Evolutionary conservation across 2,113 vertebrate genomes (phyloP).

Genomic region (Gadus macrocephalus): DNA sequence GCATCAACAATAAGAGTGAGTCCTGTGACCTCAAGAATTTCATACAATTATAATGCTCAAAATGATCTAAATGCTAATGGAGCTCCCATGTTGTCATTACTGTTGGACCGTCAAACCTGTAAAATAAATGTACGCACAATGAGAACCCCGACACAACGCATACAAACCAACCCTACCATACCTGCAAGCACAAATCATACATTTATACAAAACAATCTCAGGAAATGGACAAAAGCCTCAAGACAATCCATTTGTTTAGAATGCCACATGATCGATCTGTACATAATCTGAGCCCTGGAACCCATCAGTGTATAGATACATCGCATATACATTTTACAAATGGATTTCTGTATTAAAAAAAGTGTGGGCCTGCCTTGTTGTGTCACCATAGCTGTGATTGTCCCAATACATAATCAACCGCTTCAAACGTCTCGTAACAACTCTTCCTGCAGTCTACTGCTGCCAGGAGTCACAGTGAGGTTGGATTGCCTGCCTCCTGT

Average conservation of each 20-base stretch:
- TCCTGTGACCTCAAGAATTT: neutral
- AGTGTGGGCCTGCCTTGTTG: conserved; percentile 15
- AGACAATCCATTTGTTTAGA: neutral
- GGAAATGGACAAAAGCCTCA: conserved; percentile 12
- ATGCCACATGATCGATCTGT: conserved; percentile 3
- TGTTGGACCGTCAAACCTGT: too few species aligned
- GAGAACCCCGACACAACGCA: neutral
- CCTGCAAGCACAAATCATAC: conserved; percentile 14
- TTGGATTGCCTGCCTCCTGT: conserved; percentile 26
- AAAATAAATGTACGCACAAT: neutral
- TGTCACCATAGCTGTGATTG: conserved; percentile 27
- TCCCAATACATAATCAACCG: conserved; percentile 39
- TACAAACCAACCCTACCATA: neutral
- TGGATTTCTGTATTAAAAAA: too few species aligned
- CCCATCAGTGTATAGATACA: conserved; percentile 2
- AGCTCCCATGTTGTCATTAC: neutral
- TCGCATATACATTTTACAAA: neutral
- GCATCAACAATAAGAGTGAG: conserved; percentile 8
- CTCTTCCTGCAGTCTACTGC: conserved; percentile 19
- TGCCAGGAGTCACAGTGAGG: conserved; percentile 5
- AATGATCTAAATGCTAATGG: neutral
- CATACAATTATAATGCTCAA: neutral
- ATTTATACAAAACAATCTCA: neutral
- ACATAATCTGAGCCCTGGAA: neutral
- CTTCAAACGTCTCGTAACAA: conserved; percentile 23